Evolutionary conservation across 1,140 invertebrate species (phyloP), one percentile per base, ranked within the genome.

Genomic region (Druon quercuslanigerum): DNA sequence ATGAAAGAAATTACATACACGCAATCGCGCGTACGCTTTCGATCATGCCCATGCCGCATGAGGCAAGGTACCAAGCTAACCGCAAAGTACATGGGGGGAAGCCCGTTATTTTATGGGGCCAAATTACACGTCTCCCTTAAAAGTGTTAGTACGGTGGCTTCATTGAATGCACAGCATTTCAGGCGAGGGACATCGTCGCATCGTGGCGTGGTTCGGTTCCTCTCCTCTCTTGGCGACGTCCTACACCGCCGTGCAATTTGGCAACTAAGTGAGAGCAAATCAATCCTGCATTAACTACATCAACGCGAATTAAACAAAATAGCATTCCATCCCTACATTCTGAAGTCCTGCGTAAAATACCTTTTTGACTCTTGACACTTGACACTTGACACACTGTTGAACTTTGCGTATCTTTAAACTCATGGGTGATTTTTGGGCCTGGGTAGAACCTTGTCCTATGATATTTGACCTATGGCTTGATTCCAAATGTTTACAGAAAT

Each of bases 41-140:
- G 60, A 66, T 40, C 60, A 66, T 66, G 60, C 60, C 40, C 60
- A 66, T 66, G 60, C 60, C 33, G 60, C 60, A 25, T 17, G 14
- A n/a, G 13, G 20, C 11, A 17, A 9, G n/a, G n/a, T 71, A 74
- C 51, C 33, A 20, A 54, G 14, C 54, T 71, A 73, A 71, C 75
- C 79, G 76, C 79, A 80, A 74, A 74, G 40, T 77, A 46, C 52
- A 60, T 50, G 51, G 72, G 75, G 74, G 60, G 73, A 72, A 77
- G 75, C n/a, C 78, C 71, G 71, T 76, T 75, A 79, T 71, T 79
- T 77, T 76, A 77, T 50, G 73, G 50, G 50, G 50, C 70, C 57
- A 79, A 79, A 82, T 82, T 82, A 75, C 51, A 79, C 77, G 73
- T 74, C 54, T 79, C 70, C 73, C 60, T 74, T 72, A 79, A 82